Evolutionary conservation across 2,113 vertebrate genomes (phyloP), one percentile per base, ranked within the genome.

Genomic region (Acrocephalus arundinaceus): DNA sequence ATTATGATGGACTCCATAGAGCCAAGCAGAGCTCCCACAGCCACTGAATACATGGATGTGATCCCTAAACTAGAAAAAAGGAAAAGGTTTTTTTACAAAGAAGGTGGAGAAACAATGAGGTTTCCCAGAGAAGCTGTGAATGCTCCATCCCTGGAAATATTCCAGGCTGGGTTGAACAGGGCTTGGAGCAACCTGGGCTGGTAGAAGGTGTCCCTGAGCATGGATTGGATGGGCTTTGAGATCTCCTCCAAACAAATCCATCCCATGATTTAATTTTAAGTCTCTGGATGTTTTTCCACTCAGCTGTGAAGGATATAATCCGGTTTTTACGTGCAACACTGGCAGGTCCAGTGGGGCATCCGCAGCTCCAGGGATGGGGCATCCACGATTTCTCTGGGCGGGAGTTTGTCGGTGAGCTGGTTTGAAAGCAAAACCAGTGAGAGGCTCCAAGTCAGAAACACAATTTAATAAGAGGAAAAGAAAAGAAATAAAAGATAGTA

Each of bases 41-140:
- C 15, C 37, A 24, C 13, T 28, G 52, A 66, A 74, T 37, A 1
- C 3, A 37, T 16, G 45, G 59, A 74, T 45, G 28, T 14, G 19
- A 66, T 37, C 27, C 52, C 52, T 37, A 67, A 59, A 74, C 21
- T 11, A 39, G 15, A 45, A 23, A 11, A 7, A 66, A 73, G 27
- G 27, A 59, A 45, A 31, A 33, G 2, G 2, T 1, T 9, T 5
- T 43, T 37, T 58, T 23, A 13, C 25, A 33, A 2, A 0, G 0
- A 57, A 9, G 9, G 2, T 28, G 27, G 6, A 37, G 48, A 89
- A 81, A 45, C 18, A 45, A 43, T 6, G 31, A 33, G 27, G 8
- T 51, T 10, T 2, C 6, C 27, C 67, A 66, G 37, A 45, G 37
- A 66, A 59, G 10, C 22, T 23, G 27, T 37, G 59, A 31, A 27